Percentiles rank a stretch among this genome's conserved stretches.
Conservation (phyloP, 2,113 vertebrate species). For the Dolichotis patagonum region DNA sequence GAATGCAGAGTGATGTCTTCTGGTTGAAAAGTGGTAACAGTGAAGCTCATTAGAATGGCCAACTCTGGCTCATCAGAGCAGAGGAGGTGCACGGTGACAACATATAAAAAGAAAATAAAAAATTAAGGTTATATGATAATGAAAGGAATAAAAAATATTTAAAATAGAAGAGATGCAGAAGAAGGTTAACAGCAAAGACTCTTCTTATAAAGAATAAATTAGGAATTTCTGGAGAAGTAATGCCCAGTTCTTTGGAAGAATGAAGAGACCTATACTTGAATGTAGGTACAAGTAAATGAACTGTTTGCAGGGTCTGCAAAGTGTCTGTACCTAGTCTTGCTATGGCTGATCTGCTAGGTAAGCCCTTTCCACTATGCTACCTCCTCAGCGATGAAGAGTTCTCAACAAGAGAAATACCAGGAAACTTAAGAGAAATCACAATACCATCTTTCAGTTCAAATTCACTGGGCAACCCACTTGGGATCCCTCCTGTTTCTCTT, state of each 20-base stretch:
- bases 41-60: neutral
- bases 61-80: neutral
- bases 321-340: neutral
- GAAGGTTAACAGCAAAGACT: neutral
- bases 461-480: neutral
- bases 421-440: slow-evolving; percentile 27
- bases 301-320: neutral
- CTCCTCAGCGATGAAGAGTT: neutral
- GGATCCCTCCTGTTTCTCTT: neutral
- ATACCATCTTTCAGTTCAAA: slow-evolving; percentile 32
- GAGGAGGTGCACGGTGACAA: neutral
- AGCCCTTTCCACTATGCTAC: neutral
- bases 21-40: neutral
- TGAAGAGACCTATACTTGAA: neutral
- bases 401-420: slow-evolving; percentile 10
- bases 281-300: neutral
- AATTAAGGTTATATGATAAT: neutral
- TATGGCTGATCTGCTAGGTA: neutral
- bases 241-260: neutral
- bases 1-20: neutral
- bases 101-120: neutral
- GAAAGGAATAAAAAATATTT: neutral
- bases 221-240: neutral
- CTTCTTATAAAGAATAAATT: neutral
- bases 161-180: slow-evolving; percentile 27